These are phyloP conservation scores for Chloroceryle aenea DNA, from an alignment of 2,113 vertebrate genomes.

Conservation along the genomic window DNA sequence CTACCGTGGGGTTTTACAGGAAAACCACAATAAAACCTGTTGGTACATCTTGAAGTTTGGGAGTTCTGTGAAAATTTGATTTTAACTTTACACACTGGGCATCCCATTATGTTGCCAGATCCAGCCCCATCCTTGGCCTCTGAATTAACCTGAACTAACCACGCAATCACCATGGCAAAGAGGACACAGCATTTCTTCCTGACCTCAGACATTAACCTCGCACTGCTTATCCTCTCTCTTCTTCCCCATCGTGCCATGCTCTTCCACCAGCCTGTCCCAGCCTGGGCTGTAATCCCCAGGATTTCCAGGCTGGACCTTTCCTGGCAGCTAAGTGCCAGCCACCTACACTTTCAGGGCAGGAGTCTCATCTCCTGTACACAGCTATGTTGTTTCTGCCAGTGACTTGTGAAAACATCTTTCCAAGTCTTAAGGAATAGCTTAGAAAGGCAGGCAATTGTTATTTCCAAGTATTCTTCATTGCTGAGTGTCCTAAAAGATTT, in stretches of 20 bases:
- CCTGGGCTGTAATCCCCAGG: neutral
- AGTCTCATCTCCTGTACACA: neutral
- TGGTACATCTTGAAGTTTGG: neutral
- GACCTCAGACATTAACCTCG: neutral
- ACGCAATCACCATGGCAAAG: fast-evolving
- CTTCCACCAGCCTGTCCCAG: neutral
- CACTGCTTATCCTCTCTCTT: neutral
- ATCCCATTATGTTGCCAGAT: neutral
- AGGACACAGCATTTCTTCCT: neutral
- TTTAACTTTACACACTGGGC: neutral
- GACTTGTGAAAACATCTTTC: neutral
- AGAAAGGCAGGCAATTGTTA: neutral
- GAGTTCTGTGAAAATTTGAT: fast-evolving
- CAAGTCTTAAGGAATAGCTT: neutral
- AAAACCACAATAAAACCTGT: neutral
- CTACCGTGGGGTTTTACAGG: neutral
- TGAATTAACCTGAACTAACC: neutral
- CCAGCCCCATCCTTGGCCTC: fast-evolving
- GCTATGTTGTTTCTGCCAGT: neutral
- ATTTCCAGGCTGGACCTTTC: neutral
- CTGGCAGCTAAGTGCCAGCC: neutral
- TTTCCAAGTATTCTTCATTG: neutral
- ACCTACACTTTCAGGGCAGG: neutral
- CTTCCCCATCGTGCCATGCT: neutral
- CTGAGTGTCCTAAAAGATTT: neutral